phyloP scores from a whole-genome alignment of 1,140 invertebrate species.

The Aphis craccivora region DNA sequence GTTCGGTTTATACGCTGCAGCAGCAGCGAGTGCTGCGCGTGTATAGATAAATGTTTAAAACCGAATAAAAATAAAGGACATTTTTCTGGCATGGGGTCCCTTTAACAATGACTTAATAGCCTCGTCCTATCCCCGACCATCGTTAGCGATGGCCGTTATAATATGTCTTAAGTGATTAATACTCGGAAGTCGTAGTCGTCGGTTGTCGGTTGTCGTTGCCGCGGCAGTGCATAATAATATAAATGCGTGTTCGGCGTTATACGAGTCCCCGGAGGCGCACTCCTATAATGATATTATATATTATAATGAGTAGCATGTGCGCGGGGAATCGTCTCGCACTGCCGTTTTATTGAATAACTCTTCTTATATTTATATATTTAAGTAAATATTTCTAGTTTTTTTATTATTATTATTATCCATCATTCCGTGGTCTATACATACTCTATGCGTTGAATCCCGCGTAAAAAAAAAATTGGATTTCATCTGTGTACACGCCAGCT shows the following conservation, averaged over 20 bases:
- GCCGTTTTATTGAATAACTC: neutral
- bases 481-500: neutral
- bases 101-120: slow-evolving; percentile 45
- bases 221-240: neutral
- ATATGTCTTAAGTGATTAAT: slow-evolving; percentile 35
- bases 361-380: neutral
- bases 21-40: neutral
- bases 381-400: neutral
- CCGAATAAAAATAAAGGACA: neutral
- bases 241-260: slow-evolving; percentile 4
- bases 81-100: slow-evolving; percentile 18
- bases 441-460: neutral
- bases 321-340: neutral
- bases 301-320: slow-evolving; percentile 43
- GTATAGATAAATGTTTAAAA: slow-evolving; percentile 2
- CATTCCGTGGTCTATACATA: neutral
- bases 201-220: neutral
- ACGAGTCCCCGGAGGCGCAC: slow-evolving; percentile 10
- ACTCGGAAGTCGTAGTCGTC: slow-evolving; percentile 22
- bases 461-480: neutral
- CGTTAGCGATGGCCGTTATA: slow-evolving; percentile 34
- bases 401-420: neutral
- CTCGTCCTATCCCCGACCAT: slow-evolving; percentile 12
- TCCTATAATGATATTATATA: neutral
- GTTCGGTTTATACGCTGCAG: neutral